phyloP scores from a whole-genome alignment of 37 sponge, comb jelly and placozoan species.

The Hexactinellida sp. region DNA sequence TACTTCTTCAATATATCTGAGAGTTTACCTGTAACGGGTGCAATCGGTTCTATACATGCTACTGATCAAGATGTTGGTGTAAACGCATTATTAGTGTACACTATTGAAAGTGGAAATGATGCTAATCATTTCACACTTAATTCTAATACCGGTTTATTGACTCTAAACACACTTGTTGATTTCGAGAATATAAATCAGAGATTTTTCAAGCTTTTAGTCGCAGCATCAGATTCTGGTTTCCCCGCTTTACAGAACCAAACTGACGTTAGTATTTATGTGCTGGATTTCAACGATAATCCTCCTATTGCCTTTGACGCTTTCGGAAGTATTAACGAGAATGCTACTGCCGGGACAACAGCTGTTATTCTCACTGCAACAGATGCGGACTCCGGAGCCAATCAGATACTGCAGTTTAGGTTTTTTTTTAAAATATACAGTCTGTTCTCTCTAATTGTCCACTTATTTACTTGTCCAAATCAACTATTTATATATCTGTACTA shows the following conservation, averaged over 20 bases:
- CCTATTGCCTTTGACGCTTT: not conserved
- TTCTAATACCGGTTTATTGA: not conserved
- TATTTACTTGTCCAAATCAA: too few relatives aligned
- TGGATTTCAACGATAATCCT: constrained; percentile 7
- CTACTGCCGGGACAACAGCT: not conserved
- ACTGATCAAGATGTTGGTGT: not conserved
- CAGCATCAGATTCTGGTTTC: not conserved
- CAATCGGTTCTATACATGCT: not conserved
- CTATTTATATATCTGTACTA: too few relatives aligned
- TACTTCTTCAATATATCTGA: not conserved
- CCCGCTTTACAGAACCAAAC: not conserved
- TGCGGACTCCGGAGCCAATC: not conserved
- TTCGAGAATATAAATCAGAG: not conserved
- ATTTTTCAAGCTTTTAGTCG: not conserved
- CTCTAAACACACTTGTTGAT: not conserved
- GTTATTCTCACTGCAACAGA: not conserved
- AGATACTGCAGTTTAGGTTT: not conserved
- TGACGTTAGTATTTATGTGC: not conserved
- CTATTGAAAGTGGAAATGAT: constrained; percentile 1
- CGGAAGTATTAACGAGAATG: not conserved
- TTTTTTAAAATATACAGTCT: too few relatives aligned
- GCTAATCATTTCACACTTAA: not conserved
- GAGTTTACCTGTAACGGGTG: not conserved
- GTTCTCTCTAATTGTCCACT: too few relatives aligned
- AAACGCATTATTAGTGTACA: not conserved